phyloP scores from a whole-genome alignment of 2,888 invertebrate species.

The Himalopsyche tibetana region DNA sequence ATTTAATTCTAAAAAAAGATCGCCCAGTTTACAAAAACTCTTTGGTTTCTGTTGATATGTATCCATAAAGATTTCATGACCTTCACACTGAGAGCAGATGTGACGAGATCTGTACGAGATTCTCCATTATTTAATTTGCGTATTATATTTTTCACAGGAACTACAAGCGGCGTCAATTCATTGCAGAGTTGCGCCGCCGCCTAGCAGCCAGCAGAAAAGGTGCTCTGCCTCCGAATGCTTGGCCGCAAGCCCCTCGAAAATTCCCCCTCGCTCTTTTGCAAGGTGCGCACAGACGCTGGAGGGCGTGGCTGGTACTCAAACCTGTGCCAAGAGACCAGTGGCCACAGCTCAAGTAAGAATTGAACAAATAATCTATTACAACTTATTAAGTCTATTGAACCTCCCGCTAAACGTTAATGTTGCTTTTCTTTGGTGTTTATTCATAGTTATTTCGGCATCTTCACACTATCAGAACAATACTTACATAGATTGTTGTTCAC shows the following conservation, averaged over 20 bases:
- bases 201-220: conserved; percentile 68
- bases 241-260: conserved; percentile 90
- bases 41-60: too few relatives aligned
- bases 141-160: conserved; percentile 69
- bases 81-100: too few relatives aligned
- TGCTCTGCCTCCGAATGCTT: conserved; percentile 72
- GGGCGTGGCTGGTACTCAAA: conserved; percentile 90
- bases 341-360: conserved; percentile 82
- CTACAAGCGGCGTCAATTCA: conserved; percentile 73
- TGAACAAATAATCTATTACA: neutral
- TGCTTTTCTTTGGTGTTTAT: too few relatives aligned
- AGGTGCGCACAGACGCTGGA: conserved; percentile 86
- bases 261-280: conserved; percentile 79
- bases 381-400: too few relatives aligned
- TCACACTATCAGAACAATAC: too few relatives aligned
- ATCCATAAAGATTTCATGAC: too few relatives aligned
- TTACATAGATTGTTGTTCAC: too few relatives aligned
- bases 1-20: too few relatives aligned
- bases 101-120: conserved; percentile 57
- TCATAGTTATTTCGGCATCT: too few relatives aligned
- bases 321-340: conserved; percentile 89
- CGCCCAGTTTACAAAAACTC: too few relatives aligned
- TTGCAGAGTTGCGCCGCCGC: conserved; percentile 70
- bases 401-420: too few relatives aligned
- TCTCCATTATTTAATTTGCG: conserved; percentile 67